Conservation (phyloP, 2,888 invertebrate species). For the Boloria euphrosyne region DNA sequence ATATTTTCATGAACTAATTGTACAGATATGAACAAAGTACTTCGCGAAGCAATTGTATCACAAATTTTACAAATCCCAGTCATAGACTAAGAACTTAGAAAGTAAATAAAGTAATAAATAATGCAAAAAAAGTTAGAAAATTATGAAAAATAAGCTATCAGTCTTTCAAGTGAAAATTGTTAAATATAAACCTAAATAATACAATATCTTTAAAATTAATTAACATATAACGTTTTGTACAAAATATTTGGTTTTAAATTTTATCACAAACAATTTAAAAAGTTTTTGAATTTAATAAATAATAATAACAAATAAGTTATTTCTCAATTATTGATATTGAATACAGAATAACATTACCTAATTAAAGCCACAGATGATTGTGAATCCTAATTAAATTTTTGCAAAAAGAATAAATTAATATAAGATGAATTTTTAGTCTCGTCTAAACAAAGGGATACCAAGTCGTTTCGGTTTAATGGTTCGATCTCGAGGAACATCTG, state of each 20-base stretch:
- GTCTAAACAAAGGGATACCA: conserved; percentile 60
- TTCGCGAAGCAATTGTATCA: conserved; percentile 14
- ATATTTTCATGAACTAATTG: too few relatives aligned
- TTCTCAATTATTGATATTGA: too few relatives aligned
- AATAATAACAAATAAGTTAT: neutral
- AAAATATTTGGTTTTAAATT: conserved; percentile 21
- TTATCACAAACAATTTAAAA: conserved; percentile 2
- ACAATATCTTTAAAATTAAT: conserved; percentile 2
- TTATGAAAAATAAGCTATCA: neutral
- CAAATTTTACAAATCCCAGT: too few relatives aligned
- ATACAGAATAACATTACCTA: too few relatives aligned
- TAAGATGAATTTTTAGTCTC: conserved; percentile 29
- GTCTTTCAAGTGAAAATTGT: conserved; percentile 1
- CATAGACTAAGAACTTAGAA: too few relatives aligned
- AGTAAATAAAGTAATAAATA: neutral
- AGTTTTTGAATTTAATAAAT: neutral
- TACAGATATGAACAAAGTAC: neutral
- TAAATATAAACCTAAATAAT: conserved; percentile 7
- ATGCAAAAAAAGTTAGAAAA: neutral
- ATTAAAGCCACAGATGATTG: too few relatives aligned
- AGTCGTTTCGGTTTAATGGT: conserved; percentile 53
- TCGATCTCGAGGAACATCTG: conserved; percentile 55
- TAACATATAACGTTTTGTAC: conserved; percentile 25
- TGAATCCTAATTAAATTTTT: too few relatives aligned
- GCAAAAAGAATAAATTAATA: too few relatives aligned